phyloP scores from a whole-genome alignment of 2,888 invertebrate species.

The Eugnorisma glareosa region DNA sequence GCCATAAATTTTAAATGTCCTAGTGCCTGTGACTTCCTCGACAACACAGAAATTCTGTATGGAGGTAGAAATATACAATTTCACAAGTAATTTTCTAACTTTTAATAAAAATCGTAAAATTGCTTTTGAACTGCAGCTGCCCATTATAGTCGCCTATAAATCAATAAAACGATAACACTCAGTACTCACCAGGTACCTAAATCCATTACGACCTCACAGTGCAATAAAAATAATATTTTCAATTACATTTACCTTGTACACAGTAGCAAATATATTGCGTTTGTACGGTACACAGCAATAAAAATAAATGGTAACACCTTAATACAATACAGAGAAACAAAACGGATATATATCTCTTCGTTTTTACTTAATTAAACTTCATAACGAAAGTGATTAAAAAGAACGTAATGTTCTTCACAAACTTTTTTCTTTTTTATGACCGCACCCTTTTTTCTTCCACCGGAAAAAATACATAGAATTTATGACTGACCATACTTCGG shows the following conservation, averaged over 20 bases:
- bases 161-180: conserved; percentile 32
- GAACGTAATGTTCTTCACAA: conserved; percentile 38
- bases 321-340: conserved; percentile 39
- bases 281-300: conserved; percentile 45
- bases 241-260: conserved; percentile 18
- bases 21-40: conserved; percentile 2
- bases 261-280: conserved; percentile 27
- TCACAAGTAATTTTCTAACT: neutral
- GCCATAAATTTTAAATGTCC: neutral
- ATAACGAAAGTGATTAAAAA: conserved; percentile 53
- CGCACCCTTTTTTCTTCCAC: conserved; percentile 33
- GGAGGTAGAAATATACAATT: neutral
- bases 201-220: conserved; percentile 4
- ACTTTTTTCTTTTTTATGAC: conserved; percentile 34
- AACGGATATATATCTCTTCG: conserved; percentile 41
- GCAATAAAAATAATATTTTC: conserved; percentile 30
- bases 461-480: conserved; percentile 29
- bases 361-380: conserved; percentile 59
- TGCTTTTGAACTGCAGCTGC: conserved; percentile 8
- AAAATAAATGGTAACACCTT: conserved; percentile 53
- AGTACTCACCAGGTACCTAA: neutral
- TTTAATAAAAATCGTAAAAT: conserved; percentile 29
- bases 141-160: conserved; percentile 8
- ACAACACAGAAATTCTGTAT: neutral
- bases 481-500: conserved; percentile 34